Evolutionary conservation across 2,888 invertebrate species (phyloP), one percentile per base, ranked within the genome.

Genomic region (Epirrhoe tristata): DNA sequence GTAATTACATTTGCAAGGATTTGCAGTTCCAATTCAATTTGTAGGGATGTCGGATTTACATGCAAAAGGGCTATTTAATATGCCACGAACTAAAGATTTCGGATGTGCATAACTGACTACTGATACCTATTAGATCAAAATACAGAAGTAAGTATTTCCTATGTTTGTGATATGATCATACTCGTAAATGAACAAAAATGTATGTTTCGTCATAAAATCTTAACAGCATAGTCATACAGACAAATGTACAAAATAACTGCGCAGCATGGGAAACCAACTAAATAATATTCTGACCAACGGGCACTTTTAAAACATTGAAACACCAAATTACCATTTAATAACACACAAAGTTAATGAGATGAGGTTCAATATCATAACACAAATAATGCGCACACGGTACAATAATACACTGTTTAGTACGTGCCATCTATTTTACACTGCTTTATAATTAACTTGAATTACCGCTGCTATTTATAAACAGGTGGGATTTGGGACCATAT

Each of bases 1-100:
- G 17, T 63, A 67, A 67, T 67, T 63, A 52, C 63, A 63, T 67
- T 67, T 56, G 56, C 56, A 67, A 58, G 67, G 67, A 59, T 67
- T 63, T 63, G 62, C 51, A 63, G 63, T 36, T 39, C 50, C 59
- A 43, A 67, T 59, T 63, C 59, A 56, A 67, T 63, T 67, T 56
- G 52, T 17, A 46, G 58, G n/a, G 54, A 53, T 4, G 31, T 55
- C 52, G 55, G 6, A 39, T 58, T 17, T 36, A 59, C 48, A 58
- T 43, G 12, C 39, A 12, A 43, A 43, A 12, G 39, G 39, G 12
- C 5, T 43, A 43, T 7, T 34, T 43, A 10, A 36, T 36, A 43
- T 4, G 39, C 39, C 5, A 34, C 12, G 0, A 12, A 43, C 39
- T 12, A 43, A 8, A 36, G 36, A 36, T 43, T 2, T 43, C 12